These are phyloP conservation scores for Lophius piscatorius DNA, from an alignment of 2,113 vertebrate genomes.

Conservation along the genomic window DNA sequence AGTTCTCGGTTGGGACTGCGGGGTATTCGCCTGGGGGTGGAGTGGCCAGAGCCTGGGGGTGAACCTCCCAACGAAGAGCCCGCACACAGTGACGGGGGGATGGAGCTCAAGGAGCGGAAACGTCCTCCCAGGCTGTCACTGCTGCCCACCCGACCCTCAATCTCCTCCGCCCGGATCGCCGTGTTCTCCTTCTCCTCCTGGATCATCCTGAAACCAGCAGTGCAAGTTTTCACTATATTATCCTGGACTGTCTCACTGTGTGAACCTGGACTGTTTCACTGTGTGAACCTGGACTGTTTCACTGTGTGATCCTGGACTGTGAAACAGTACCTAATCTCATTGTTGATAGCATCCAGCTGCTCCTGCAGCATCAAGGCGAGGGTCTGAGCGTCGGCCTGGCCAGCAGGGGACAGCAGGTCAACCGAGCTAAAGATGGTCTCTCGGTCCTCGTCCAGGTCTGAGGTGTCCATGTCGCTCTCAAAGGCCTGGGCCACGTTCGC, in stretches of 20 bases:
- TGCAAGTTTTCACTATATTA: no score
- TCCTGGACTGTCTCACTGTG: no score
- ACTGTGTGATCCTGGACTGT: no score
- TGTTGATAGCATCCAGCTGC: slow-evolving; percentile 97
- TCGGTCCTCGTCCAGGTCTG: slow-evolving; percentile 91
- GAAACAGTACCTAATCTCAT: slow-evolving; percentile 96
- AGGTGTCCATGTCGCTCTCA: slow-evolving; percentile 92
- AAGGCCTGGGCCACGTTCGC: slow-evolving; percentile 96
- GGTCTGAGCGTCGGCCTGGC: slow-evolving; percentile 96
- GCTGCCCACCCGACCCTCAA: slow-evolving; percentile 91
- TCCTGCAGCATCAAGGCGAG: slow-evolving; percentile 98
- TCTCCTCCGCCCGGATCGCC: slow-evolving; percentile 92
- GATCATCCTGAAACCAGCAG: slow-evolving; percentile 88
- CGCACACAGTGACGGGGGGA: slow-evolving; percentile 79
- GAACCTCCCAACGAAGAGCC: slow-evolving; percentile 83
- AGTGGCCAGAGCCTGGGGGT: slow-evolving; percentile 91
- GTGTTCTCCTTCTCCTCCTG: slow-evolving; percentile 98
- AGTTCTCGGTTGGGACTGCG: slow-evolving; percentile 92
- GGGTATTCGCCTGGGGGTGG: slow-evolving; percentile 87
- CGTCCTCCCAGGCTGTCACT: slow-evolving; percentile 85
- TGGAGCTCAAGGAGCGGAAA: slow-evolving; percentile 87
- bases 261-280: no score
- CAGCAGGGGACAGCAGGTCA: slow-evolving; percentile 91
- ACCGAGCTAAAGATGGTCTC: slow-evolving; percentile 93
- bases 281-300: no score